These are phyloP conservation scores for Sebastes schlegelii DNA, from an alignment of 2,113 vertebrate species.

Conservation along the genomic window DNA sequence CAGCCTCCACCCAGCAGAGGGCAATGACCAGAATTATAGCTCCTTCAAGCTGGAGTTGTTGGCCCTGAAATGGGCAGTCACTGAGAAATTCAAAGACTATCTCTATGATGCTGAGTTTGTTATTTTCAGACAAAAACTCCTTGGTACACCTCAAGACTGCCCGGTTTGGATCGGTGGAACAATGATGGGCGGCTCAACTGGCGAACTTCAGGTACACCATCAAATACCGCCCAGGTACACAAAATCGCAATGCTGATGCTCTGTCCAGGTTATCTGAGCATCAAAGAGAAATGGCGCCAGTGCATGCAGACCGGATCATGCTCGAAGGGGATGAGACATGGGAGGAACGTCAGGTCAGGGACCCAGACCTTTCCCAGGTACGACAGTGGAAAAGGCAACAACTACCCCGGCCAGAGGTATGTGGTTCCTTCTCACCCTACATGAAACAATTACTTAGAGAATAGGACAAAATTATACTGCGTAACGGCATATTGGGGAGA, in stretches of 20 bases:
- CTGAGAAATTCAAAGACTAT: slow-evolving; percentile 17
- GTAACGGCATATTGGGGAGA: not conserved
- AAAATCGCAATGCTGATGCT: slow-evolving; percentile 13
- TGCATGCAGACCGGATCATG: not conserved
- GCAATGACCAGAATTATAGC: slow-evolving; percentile 27
- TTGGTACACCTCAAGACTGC: not conserved
- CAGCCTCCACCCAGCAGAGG: not conserved
- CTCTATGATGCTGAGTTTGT: not conserved
- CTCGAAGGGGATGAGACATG: not conserved
- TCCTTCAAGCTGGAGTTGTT: slow-evolving; percentile 18
- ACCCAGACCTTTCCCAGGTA: not conserved
- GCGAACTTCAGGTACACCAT: not conserved
- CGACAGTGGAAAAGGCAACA: not conserved
- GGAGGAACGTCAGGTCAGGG: not conserved
- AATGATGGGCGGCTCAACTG: not conserved
- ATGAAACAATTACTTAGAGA: not conserved
- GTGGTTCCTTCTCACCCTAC: not conserved
- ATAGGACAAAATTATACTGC: not conserved
- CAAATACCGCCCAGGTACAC: slow-evolving; percentile 1
- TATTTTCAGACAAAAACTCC: not conserved
- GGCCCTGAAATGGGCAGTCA: slow-evolving; percentile 13
- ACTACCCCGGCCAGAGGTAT: not conserved
- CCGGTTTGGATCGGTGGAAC: slow-evolving; percentile 1
- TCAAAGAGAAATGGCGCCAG: too few relatives aligned
- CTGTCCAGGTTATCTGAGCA: too few relatives aligned